phyloP scores from a whole-genome alignment of 2,797 vertebrate species.

The Hemibagrus guttatus region DNA sequence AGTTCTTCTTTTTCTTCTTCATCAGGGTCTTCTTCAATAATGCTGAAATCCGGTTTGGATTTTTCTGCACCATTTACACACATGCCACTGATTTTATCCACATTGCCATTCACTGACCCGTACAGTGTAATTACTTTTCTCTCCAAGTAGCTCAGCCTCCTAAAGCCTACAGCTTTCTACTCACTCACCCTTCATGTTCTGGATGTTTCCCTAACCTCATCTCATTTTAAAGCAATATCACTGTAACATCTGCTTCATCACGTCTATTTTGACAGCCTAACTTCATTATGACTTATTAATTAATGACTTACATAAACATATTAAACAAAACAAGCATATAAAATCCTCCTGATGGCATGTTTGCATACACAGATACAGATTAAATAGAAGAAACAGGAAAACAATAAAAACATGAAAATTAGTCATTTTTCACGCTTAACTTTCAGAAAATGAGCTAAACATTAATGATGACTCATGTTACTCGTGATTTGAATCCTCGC shows the following conservation, averaged over 20 bases:
- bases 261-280: neutral
- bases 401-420: neutral
- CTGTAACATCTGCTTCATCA: neutral
- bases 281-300: too few relatives aligned
- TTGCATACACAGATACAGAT: neutral
- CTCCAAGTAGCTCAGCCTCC: neutral
- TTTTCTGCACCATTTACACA: neutral
- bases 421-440: neutral
- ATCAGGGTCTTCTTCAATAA: neutral
- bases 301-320: neutral
- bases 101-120: neutral
- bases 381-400: neutral
- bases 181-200: slow-evolving; percentile 1
- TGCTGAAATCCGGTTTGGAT: neutral
- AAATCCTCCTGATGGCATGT: neutral
- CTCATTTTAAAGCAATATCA: neutral
- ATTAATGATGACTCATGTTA: neutral
- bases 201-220: neutral
- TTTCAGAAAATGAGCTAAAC: neutral
- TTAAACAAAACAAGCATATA: neutral
- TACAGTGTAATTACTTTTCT: neutral
- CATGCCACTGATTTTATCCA: neutral
- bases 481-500: neutral
- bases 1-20: too few relatives aligned
- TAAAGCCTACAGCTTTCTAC: neutral